Base-by-base conservation (phyloP, 2,113 vertebrate genomes). In the Origma solitaria region DNA sequence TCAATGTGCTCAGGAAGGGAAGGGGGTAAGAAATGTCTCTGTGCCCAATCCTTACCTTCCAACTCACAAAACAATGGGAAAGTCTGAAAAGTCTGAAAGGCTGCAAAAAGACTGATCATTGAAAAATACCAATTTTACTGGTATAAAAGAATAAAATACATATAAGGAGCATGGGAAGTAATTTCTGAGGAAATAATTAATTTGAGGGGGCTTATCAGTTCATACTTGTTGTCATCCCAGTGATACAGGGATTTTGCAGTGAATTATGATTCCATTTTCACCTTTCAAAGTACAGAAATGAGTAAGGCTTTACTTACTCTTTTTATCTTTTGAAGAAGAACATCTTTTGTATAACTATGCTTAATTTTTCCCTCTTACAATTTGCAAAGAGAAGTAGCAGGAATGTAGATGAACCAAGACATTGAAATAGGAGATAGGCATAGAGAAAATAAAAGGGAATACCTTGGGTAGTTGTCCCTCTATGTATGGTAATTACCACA, bases 171-270 rank as follows among this genome's bases (percentile, higher is more conserved):
- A 80, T 1, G 2, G 24, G 54, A 91, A 91, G 82, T 42, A 4
- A 22, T 64, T 82, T 94, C 65, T 91, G 64, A 80, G 38, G 58
- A 86, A 92, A 77, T 47, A 80, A 91, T 94, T 86, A 69, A 91
- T 80, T 91, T 82, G 54, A 95, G 5, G 9, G 66, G 30, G 25
- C 23, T 92, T 94, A 88, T 47, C 79, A 82, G 58, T 83, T 88
- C 3, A 1, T 44, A 44, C 2, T 57, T 7, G 1, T n/a, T 69
- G n/a, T 68, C 62, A 86, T n/a, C 4, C 21, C 30, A 18, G 27
- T 33, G 54, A 86, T 31, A 79, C 7, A 49, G n/a, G 53, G 61
- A 22, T 83, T 93, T 93, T 80, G 49, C 54, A 92, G 30, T 30
- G 54, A 93, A 65, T 82, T 85, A 79, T 5, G 28, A 76, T 72